phyloP scores from a whole-genome alignment of 2,113 vertebrate species.

The Datnioides undecimradiatus region DNA sequence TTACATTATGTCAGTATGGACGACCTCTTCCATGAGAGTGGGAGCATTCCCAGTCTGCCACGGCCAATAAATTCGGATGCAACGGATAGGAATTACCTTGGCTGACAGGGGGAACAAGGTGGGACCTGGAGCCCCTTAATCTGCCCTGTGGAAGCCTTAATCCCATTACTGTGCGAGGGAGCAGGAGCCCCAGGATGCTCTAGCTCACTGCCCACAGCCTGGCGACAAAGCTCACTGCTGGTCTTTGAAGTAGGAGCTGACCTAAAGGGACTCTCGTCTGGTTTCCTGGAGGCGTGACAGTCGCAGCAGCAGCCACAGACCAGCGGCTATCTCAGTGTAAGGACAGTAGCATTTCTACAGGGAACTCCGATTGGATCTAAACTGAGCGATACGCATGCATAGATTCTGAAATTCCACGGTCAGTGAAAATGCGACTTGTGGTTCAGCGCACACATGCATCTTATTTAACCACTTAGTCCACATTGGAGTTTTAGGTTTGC shows the following conservation, averaged over 20 bases:
- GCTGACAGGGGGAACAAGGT: constrained; percentile 59
- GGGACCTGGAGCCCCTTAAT: constrained; percentile 76
- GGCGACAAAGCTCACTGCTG: constrained; percentile 50
- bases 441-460: background rate
- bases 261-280: constrained; percentile 58
- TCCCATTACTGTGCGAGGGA: constrained; percentile 72
- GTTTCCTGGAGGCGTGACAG: constrained; percentile 50
- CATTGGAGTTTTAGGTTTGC: constrained; percentile 1
- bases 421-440: constrained; percentile 12
- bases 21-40: background rate
- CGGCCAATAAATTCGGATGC: constrained; percentile 38
- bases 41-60: constrained; percentile 54
- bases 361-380: constrained; percentile 5
- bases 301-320: constrained; percentile 35
- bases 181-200: constrained; percentile 60
- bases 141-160: constrained; percentile 71
- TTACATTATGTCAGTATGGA: background rate
- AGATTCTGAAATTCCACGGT: background rate
- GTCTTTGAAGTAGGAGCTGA: constrained; percentile 70
- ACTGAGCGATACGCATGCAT: background rate
- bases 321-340: constrained; percentile 19
- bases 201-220: constrained; percentile 69
- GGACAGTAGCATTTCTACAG: constrained; percentile 16
- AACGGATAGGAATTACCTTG: constrained; percentile 58
- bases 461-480: background rate